Conservation (phyloP, 1,140 invertebrate genomes). For the Ceratosolen fusciceps region DNA sequence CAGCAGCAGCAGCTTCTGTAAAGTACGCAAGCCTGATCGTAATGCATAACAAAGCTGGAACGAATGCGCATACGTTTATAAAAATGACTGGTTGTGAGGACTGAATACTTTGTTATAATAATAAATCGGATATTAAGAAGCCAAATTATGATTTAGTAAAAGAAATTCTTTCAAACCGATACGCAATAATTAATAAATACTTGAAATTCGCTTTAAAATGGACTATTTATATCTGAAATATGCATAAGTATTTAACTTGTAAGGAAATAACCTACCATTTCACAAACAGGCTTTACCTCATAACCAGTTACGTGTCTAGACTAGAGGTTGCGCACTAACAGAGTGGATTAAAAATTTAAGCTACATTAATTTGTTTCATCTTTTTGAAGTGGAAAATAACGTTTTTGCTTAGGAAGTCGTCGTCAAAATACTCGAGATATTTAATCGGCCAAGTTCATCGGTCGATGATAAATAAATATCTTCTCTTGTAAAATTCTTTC, state of each 20-base stretch:
- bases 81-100: too few species aligned
- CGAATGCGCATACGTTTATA: too few species aligned
- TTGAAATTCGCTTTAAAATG: not conserved
- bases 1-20: too few species aligned
- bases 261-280: not conserved
- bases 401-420: not conserved
- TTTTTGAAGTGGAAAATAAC: not conserved
- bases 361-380: not conserved
- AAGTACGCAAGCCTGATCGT: too few species aligned
- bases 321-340: not conserved
- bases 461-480: not conserved
- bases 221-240: not conserved
- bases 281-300: not conserved
- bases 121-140: too few species aligned
- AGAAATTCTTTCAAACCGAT: not conserved
- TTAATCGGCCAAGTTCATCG: not conserved
- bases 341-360: constrained; percentile 6
- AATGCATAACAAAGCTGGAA: too few species aligned
- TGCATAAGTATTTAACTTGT: not conserved
- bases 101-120: too few species aligned
- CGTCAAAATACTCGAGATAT: not conserved
- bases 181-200: not conserved
- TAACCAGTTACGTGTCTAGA: not conserved
- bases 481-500: too few species aligned
- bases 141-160: not conserved